These are phyloP conservation scores for Anneissia japonica DNA, from an alignment of 35 echinoderm and acorn worm species.

Conservation along the genomic window DNA sequence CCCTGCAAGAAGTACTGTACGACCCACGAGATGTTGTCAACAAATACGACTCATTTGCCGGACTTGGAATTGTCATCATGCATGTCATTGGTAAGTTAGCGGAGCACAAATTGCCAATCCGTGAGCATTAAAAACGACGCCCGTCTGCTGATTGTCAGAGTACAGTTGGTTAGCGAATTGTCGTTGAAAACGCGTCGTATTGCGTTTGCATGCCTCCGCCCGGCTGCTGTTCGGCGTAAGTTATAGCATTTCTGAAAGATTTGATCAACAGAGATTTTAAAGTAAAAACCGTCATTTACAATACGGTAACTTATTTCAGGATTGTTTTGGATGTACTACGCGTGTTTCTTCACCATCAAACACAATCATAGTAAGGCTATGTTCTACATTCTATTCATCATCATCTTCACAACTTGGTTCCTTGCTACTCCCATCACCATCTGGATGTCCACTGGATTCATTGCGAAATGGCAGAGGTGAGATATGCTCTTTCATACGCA, in stretches of 20 bases:
- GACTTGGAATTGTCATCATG: neutral
- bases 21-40: neutral
- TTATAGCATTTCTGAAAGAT: too few relatives aligned
- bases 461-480: slow-evolving; percentile 19
- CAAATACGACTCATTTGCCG: neutral
- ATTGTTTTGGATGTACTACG: slow-evolving; percentile 7
- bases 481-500: too few relatives aligned
- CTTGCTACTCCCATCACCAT: slow-evolving; percentile 22
- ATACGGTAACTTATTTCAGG: neutral
- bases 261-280: too few relatives aligned
- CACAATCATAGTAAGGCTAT: slow-evolving; percentile 5
- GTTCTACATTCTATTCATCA: slow-evolving; percentile 16
- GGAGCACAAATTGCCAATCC: too few relatives aligned
- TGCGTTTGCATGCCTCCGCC: too few relatives aligned
- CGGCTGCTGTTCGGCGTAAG: too few relatives aligned
- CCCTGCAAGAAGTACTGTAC: neutral
- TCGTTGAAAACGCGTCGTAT: too few relatives aligned
- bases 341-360: slow-evolving; percentile 17
- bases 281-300: too few relatives aligned
- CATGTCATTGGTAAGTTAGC: neutral
- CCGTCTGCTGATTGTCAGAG: too few relatives aligned
- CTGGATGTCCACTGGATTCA: slow-evolving; percentile 7
- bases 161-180: too few relatives aligned
- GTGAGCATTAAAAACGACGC: too few relatives aligned
- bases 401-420: slow-evolving; percentile 24